A percentile compares a stretch with the other conserved stretches of the same genome.
Evolutionary conservation across 2,113 vertebrate genomes (phyloP).

Genomic region (Chamaetylas fuelleborni): DNA sequence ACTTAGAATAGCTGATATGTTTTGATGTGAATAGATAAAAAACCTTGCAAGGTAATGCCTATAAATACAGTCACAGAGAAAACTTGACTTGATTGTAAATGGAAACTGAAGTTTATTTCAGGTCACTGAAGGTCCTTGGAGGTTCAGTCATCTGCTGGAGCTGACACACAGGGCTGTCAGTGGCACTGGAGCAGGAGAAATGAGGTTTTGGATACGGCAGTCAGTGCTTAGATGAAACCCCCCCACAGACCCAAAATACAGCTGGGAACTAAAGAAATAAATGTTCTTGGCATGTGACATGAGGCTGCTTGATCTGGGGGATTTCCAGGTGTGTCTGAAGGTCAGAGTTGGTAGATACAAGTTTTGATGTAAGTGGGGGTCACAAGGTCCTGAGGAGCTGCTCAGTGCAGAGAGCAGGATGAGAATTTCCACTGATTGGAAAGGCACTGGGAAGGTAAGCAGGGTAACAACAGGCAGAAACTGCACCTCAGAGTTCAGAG

Average conservation of each 20-base stretch:
- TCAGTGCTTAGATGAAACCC: background rate
- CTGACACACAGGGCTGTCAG: accelerated
- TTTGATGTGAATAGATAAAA: background rate
- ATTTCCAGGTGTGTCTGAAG: background rate
- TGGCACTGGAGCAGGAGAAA: background rate
- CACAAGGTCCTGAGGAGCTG: background rate
- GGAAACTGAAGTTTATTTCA: background rate
- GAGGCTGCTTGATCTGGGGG: background rate
- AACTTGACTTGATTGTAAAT: background rate
- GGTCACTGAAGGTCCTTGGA: background rate
- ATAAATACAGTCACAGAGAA: background rate
- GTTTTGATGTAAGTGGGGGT: too few relatives aligned
- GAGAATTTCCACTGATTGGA: background rate
- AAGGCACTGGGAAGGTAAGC: background rate
- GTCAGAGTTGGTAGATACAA: background rate
- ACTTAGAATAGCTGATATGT: background rate
- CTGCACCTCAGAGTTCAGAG: background rate
- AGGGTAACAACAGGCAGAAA: background rate
- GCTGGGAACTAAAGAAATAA: background rate
- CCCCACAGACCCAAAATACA: background rate
- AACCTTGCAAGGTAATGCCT: background rate
- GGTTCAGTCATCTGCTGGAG: background rate
- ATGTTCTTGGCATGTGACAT: background rate
- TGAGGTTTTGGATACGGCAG: background rate
- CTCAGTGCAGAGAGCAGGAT: background rate